phyloP scores from a whole-genome alignment of 2,888 invertebrate species.

The Bursaphelenchus okinawaensis region DNA sequence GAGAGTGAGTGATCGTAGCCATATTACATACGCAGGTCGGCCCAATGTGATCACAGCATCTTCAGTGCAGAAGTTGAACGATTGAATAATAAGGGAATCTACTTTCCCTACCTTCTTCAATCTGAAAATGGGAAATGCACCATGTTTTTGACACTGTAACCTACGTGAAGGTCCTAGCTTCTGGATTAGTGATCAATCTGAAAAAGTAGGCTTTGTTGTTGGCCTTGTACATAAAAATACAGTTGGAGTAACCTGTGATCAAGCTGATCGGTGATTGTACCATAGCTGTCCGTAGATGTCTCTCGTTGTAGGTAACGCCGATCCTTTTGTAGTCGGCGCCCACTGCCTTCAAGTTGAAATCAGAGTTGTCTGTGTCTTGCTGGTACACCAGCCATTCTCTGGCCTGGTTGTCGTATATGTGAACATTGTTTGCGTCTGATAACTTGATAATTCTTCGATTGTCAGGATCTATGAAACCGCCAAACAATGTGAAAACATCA shows the following conservation, averaged over 20 bases:
- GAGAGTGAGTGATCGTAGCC: not conserved
- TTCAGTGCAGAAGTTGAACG: conserved; percentile 5
- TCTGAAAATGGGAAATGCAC: too few relatives aligned
- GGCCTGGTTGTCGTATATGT: not conserved
- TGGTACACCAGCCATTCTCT: not conserved
- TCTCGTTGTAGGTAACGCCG: conserved; percentile 9
- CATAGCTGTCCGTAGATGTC: conserved; percentile 5
- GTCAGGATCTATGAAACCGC: conserved; percentile 4
- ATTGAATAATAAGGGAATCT: not conserved
- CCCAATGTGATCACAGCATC: not conserved
- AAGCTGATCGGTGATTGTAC: conserved; percentile 7
- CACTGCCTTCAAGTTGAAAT: not conserved
- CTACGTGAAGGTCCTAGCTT: not conserved
- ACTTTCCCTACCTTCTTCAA: not conserved
- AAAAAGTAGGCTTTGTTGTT: not conserved
- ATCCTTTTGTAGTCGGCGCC: not conserved
- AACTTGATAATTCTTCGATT: not conserved
- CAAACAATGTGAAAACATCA: not conserved
- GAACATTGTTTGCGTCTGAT: not conserved
- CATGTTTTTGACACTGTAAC: too few relatives aligned
- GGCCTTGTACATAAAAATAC: conserved; percentile 1
- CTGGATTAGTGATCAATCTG: not conserved
- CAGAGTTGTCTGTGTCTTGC: not conserved
- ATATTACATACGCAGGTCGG: conserved; percentile 1
- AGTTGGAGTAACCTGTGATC: not conserved